Evolutionary conservation across 2,888 invertebrate genomes (phyloP), one percentile per base, ranked within the genome.

Genomic region (Macrophya annulata): DNA sequence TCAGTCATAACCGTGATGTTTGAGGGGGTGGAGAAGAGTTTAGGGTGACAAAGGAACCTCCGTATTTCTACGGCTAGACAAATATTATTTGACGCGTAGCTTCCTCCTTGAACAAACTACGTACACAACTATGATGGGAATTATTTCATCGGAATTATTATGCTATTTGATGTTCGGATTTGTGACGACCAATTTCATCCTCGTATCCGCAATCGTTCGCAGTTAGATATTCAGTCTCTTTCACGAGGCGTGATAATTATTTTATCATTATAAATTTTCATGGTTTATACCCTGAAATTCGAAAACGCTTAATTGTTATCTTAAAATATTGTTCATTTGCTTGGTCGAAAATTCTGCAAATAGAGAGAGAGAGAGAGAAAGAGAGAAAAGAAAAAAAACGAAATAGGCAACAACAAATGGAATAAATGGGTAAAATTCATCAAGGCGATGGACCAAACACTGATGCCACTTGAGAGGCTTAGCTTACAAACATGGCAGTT

Each of bases 21-120:
- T 81, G 81, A 31, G 85, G 85, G 82, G 82, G 85, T 82, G 84
- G 81, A 86, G 76, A 72, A 85, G 86, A 79, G 77, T 43, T 65
- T 62, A 74, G 84, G 72, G 87, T 86, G 88, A 88, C 87, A 89
- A 88, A 88, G 87, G 86, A 74, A 48, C 43, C 74, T 76, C 72
- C 86, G 86, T 84, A 86, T 86, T 87, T 84, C 86, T 88, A 88
- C 87, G 88, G 88, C 85, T 85, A 85, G 87, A 89, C 90, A 91
- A 91, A 91, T 89, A 91, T 90, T 89, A 88, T 89, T 90, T 90
- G 90, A 90, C 91, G 88, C 48, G 45, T 21, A 51, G 48, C 48
- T 51, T 77, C 77, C 51, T 55, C 51, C 31, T 68, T 17, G 17
- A 4, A 37, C 43, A 45, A 74, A 45, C 21, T 25, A 68, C 68